These are phyloP conservation scores for Hyperopisus bebe DNA, from an alignment of 2,113 vertebrate species.

Conservation along the genomic window DNA sequence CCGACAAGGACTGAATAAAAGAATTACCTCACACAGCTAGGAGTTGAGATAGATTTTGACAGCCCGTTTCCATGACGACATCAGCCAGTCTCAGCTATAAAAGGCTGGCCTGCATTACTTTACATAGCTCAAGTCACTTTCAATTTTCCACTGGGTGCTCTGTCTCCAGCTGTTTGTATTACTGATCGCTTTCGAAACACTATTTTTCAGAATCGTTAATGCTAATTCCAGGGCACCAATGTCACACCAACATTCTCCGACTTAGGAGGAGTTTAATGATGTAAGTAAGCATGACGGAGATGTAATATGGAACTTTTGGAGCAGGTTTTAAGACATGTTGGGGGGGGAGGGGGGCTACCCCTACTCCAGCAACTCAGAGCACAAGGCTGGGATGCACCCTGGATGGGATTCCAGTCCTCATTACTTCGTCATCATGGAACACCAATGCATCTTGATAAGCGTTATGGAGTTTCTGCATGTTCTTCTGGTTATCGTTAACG, in stretches of 20 bases:
- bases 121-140: slow-evolving; percentile 55
- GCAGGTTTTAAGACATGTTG: neutral
- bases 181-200: slow-evolving; percentile 26
- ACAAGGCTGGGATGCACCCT: neutral
- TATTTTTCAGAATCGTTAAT: slow-evolving; percentile 16
- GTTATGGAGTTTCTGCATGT: neutral
- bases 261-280: neutral
- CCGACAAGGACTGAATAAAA: slow-evolving; percentile 24
- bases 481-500: neutral
- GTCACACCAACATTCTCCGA: neutral
- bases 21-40: slow-evolving; percentile 28
- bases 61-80: slow-evolving; percentile 47
- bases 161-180: slow-evolving; percentile 19
- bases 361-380: neutral
- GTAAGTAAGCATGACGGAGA: neutral
- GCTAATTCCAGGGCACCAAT: neutral
- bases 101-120: slow-evolving; percentile 46
- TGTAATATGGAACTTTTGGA: neutral
- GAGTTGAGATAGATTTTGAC: slow-evolving; percentile 37
- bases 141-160: slow-evolving; percentile 45
- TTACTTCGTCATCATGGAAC: neutral
- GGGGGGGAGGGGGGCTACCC: neutral
- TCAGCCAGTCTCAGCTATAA: slow-evolving; percentile 45
- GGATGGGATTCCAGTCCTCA: neutral
- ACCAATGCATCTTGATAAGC: neutral